Evolutionary conservation across 1,140 invertebrate genomes (phyloP).

Genomic region (Metaphire vulgaris): DNA sequence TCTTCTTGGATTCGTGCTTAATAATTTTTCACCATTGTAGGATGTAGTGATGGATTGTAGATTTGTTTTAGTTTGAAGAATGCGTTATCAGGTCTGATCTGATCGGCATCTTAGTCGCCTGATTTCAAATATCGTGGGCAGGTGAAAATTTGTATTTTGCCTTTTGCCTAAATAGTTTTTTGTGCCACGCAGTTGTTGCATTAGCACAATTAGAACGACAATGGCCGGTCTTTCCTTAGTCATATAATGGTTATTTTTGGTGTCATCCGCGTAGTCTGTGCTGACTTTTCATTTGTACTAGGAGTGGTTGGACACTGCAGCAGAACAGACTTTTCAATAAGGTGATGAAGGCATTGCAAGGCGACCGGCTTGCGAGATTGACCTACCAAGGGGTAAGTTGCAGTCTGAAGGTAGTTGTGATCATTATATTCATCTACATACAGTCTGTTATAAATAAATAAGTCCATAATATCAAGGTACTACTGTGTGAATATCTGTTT

Average conservation of each 20-base stretch:
- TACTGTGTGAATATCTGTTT: background rate
- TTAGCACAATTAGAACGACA: background rate
- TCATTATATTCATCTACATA: background rate
- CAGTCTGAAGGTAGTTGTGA: background rate
- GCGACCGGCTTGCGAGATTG: conserved; percentile 64
- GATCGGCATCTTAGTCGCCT: background rate
- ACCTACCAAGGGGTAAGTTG: conserved; percentile 51
- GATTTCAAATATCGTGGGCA: background rate
- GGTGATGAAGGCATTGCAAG: conserved; percentile 63
- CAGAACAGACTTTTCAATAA: conserved; percentile 64
- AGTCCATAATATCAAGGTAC: background rate
- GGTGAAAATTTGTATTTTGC: no score
- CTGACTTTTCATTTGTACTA: conserved; percentile 37
- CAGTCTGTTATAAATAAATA: no score
- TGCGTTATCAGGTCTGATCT: no score
- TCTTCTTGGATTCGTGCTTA: background rate
- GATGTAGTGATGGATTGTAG: background rate
- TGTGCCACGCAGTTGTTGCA: background rate
- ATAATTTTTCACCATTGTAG: background rate
- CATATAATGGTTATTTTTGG: background rate
- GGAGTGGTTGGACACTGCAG: conserved; percentile 61
- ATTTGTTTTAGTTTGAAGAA: background rate
- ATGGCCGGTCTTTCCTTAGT: background rate
- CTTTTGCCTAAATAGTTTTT: no score
- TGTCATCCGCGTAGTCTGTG: background rate